A percentile compares a stretch with the other conserved stretches of the same genome.
Conservation (phyloP, 92 coral and sea anemone genomes). For the Parazoanthus swiftii region DNA sequence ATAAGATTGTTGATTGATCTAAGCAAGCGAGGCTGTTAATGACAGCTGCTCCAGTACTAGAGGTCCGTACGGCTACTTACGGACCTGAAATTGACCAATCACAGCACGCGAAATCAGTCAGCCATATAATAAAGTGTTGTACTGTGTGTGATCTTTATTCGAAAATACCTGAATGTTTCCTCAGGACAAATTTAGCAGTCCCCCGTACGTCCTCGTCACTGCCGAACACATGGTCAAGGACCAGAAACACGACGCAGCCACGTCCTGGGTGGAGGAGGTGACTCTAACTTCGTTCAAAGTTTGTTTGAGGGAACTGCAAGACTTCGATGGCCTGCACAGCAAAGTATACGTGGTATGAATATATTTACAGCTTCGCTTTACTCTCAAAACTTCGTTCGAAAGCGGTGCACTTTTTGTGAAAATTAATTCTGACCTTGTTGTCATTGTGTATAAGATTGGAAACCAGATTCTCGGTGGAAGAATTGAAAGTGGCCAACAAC, state of each 20-base stretch:
- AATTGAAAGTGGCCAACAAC: no score
- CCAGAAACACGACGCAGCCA: constrained; percentile 75
- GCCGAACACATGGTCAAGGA: constrained; percentile 60
- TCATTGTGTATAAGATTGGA: no score
- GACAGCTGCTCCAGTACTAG: no score
- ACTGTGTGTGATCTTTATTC: background rate
- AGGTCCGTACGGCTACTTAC: no score
- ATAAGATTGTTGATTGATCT: no score
- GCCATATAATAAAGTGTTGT: no score
- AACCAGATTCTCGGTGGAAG: no score
- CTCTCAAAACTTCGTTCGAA: background rate
- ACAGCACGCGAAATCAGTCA: no score
- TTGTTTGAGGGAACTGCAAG: constrained; percentile 78
- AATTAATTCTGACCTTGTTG: no score
- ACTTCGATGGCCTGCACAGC: constrained; percentile 64
- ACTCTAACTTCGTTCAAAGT: constrained; percentile 62
- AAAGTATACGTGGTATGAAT: constrained; percentile 48
- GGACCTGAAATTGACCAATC: no score
- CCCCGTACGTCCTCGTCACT: constrained; percentile 64
- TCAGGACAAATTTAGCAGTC: constrained; percentile 61
- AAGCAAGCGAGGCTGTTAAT: no score
- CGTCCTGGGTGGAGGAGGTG: constrained; percentile 78
- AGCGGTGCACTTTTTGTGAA: no score
- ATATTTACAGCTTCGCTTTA: background rate
- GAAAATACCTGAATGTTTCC: background rate